Percentiles rank a stretch among this genome's conserved stretches.
phyloP scores from a whole-genome alignment of 2,888 invertebrate species.

The Microctonus hyperodae region DNA sequence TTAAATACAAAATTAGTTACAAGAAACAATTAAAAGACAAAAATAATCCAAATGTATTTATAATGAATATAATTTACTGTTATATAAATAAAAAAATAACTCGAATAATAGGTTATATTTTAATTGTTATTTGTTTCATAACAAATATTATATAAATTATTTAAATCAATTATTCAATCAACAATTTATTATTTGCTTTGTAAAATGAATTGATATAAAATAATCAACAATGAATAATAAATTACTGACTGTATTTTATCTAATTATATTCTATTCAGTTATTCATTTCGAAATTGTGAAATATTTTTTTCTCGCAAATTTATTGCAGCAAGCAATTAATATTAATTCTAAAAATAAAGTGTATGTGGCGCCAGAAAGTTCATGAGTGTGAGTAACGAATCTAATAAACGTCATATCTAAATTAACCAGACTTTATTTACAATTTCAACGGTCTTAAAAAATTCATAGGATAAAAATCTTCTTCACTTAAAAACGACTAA shows the following conservation, averaged over 20 bases:
- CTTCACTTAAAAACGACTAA: neutral
- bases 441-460: neutral
- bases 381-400: neutral
- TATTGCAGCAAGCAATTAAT: constrained; percentile 12
- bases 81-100: neutral
- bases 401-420: constrained; percentile 21
- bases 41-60: neutral
- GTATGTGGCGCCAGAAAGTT: constrained; percentile 10
- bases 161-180: neutral
- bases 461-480: constrained; percentile 5
- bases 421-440: constrained; percentile 16
- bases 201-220: too few species aligned
- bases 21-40: neutral
- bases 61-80: neutral
- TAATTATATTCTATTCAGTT: neutral
- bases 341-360: constrained; percentile 21
- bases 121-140: neutral
- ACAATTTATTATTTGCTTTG: too few species aligned
- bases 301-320: neutral
- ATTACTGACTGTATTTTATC: too few species aligned
- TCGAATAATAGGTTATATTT: neutral
- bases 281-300: neutral
- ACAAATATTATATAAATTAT: too few species aligned
- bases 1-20: neutral
- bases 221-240: too few species aligned